Base-by-base conservation (phyloP, 2,113 vertebrate species). In the Emydocephalus ijimae region DNA sequence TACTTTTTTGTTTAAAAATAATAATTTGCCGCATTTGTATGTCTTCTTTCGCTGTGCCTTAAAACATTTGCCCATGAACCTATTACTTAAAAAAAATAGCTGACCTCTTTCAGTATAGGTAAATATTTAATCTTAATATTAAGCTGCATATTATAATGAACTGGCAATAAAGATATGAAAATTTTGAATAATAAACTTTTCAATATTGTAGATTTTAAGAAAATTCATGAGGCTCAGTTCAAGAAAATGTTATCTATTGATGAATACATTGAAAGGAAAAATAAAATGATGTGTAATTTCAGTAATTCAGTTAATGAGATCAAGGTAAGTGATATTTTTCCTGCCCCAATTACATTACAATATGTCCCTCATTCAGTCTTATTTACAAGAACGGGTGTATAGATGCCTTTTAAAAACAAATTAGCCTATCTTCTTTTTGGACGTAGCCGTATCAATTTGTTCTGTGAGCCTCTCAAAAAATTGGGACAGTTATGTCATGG, bases 221-320 rank as follows among this genome's bases (percentile, higher is more conserved):
- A 98, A 95, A 95, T 99, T 88, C 99, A 99, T 0, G 98, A 99
- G 93, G 98, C 98, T 29, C 98, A 97, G 61, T 99, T 99, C 91
- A 98, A 98, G 94, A 99, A 98, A 97, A 99, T 99, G 99, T 98
- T 99, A 95, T 99, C 99, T 55, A 99, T 99, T 91, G 98, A 98
- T 96, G 98, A 98, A 1, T 99, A 99, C 3, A 26, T 99, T 54
- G 98, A 99, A 91, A 97, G 98, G 90, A 99, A 98, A 96, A 98
- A 95, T 21, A 99, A 97, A 94, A 96, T 97, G 90, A 96, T 97
- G 89, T 98, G 98, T 89, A 96, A 93, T 11, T 95, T 96, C 91
- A 98, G 81, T 88, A 97, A 89, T 91, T 95, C 97, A 14, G 96
- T 97, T 45, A 97, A 96, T 0, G 95, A 99, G 43, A 94, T 97